These are phyloP conservation scores for Dipus sagitta DNA, from an alignment of 2,797 vertebrate genomes.

Conservation along the genomic window DNA sequence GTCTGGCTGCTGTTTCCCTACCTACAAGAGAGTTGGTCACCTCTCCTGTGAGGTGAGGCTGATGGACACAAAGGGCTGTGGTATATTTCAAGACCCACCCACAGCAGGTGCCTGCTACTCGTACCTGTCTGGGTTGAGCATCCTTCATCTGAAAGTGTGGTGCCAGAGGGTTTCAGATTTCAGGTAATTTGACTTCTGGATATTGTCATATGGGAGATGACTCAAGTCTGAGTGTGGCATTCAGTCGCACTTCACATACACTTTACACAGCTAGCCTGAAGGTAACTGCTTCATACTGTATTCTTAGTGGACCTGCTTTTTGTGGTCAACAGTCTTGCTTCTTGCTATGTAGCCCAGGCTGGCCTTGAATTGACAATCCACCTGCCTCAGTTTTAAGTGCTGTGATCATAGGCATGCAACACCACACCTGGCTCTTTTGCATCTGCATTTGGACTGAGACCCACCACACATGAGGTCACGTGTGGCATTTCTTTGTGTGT, in stretches of 20 bases:
- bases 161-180: neutral
- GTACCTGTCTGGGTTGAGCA: neutral
- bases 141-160: neutral
- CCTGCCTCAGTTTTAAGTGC: too few relatives aligned
- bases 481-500: neutral
- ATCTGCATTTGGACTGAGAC: neutral
- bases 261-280: neutral
- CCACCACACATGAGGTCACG: neutral
- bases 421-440: too few relatives aligned
- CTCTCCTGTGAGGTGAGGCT: neutral
- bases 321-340: too few relatives aligned
- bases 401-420: too few relatives aligned
- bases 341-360: too few relatives aligned
- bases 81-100: neutral
- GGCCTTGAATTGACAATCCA: too few relatives aligned
- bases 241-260: neutral
- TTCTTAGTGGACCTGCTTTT: neutral
- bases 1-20: neutral
- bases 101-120: neutral
- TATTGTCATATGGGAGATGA: too few relatives aligned
- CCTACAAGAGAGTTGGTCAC: neutral
- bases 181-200: neutral
- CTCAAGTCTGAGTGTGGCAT: neutral
- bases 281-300: neutral
- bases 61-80: rapidly evolving